Conservation (phyloP, 2,888 invertebrate species). For the Cataglyphis cursor region DNA sequence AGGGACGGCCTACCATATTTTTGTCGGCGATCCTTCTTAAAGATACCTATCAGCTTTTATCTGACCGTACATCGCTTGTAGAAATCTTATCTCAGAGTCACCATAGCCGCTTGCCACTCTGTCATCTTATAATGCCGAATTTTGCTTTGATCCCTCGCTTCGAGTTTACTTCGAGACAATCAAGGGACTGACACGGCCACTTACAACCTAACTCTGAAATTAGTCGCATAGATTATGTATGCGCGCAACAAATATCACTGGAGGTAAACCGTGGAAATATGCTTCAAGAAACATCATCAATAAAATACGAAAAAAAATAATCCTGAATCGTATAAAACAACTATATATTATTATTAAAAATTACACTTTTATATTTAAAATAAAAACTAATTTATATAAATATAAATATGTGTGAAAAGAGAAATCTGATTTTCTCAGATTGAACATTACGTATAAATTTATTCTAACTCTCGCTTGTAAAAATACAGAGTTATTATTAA, state of each 20-base stretch:
- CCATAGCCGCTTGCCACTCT: conserved; percentile 70
- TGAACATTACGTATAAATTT: not conserved
- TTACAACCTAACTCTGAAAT: conserved; percentile 33
- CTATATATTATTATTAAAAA: not conserved
- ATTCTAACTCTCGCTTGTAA: not conserved
- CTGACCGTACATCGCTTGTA: conserved; percentile 76
- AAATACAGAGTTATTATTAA: conserved; percentile 8
- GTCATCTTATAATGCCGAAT: conserved; percentile 68
- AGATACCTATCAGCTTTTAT: conserved; percentile 77
- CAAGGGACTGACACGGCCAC: conserved; percentile 29
- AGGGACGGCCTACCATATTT: conserved; percentile 66
- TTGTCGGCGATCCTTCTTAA: conserved; percentile 74
- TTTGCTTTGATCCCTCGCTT: conserved; percentile 63
- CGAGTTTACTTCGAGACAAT: conserved; percentile 31
- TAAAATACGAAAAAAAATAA: not conserved
- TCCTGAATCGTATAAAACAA: not conserved
- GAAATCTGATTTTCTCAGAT: not conserved
- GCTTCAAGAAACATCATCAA: not conserved
- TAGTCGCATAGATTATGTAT: conserved; percentile 22
- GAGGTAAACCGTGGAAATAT: not conserved
- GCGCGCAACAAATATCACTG: not conserved
- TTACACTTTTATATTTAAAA: not conserved
- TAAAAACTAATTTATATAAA: not conserved
- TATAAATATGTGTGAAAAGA: not conserved
- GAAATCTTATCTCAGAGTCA: conserved; percentile 78